Evolutionary conservation across 2,888 invertebrate species (phyloP).

Genomic region (Amblyjoppa fuscipennis): DNA sequence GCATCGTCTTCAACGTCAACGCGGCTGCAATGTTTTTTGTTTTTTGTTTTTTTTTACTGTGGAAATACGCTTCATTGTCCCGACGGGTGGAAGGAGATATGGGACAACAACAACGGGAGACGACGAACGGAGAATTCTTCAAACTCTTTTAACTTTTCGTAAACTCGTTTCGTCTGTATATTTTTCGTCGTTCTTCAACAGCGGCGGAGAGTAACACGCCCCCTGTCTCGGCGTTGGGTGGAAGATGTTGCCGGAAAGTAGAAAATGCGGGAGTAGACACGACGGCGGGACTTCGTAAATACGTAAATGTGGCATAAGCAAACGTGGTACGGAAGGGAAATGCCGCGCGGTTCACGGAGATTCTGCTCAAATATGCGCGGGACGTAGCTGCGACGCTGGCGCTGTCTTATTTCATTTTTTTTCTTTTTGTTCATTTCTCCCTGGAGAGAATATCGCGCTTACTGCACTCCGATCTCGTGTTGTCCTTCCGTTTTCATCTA

Average conservation of each 20-base stretch:
- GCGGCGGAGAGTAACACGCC: neutral
- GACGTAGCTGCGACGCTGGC: constrained; percentile 52
- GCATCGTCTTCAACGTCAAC: constrained; percentile 8
- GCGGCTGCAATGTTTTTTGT: neutral
- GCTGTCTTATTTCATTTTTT: constrained; percentile 32
- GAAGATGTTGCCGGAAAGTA: neutral
- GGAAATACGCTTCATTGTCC: constrained; percentile 12
- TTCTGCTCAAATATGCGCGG: constrained; percentile 64
- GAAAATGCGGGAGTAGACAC: constrained; percentile 37
- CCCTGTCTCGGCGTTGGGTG: constrained; percentile 2
- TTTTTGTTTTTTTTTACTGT: constrained; percentile 3
- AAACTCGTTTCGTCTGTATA: constrained; percentile 33
- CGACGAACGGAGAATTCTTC: constrained; percentile 44
- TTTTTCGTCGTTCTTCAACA: constrained; percentile 21
- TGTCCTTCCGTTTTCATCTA: constrained; percentile 56
- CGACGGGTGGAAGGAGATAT: neutral
- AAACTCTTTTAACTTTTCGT: constrained; percentile 33
- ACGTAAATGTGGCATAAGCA: constrained; percentile 65
- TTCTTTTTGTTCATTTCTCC: constrained; percentile 11
- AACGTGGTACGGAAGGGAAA: constrained; percentile 58
- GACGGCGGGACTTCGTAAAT: constrained; percentile 62
- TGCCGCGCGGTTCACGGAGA: constrained; percentile 36
- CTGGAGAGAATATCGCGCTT: constrained; percentile 36
- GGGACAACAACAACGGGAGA: constrained; percentile 17
- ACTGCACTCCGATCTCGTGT: constrained; percentile 44